Percentiles rank a stretch among this genome's conserved stretches.
Evolutionary conservation across 1,140 invertebrate species (phyloP).

Genomic region (Sinella curviseta): DNA sequence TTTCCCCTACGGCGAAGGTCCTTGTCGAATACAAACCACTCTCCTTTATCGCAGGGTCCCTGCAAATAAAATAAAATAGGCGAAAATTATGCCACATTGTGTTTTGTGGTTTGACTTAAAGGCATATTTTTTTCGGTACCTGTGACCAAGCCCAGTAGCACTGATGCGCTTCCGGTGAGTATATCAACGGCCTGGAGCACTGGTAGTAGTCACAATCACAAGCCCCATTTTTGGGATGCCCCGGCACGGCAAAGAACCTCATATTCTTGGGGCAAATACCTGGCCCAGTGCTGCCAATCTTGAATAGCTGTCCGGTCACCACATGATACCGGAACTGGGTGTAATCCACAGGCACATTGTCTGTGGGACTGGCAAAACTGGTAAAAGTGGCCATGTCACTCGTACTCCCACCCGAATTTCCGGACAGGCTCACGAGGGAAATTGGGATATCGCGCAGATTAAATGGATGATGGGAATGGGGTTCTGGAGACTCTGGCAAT

Average conservation of each 20-base stretch:
- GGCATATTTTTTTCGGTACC: conserved; percentile 27
- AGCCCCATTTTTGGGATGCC: conserved; percentile 25
- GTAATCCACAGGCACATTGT: conserved; percentile 16
- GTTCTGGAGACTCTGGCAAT: neutral
- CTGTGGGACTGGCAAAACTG: neutral
- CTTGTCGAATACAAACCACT: conserved; percentile 39
- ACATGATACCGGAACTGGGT: conserved; percentile 32
- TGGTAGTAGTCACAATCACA: conserved; percentile 47
- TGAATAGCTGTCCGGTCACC: neutral
- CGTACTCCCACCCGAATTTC: neutral
- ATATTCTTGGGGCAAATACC: conserved; percentile 37
- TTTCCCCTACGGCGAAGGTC: neutral
- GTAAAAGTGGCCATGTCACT: neutral
- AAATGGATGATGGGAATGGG: neutral
- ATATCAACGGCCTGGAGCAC: conserved; percentile 41
- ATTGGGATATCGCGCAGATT: neutral
- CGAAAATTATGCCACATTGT: neutral
- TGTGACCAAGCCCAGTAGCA: conserved; percentile 48
- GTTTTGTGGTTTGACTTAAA: neutral
- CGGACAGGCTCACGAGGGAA: neutral
- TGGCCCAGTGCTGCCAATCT: conserved; percentile 37
- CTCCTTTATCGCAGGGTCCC: conserved; percentile 38
- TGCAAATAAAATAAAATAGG: conserved; percentile 7
- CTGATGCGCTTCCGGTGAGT: conserved; percentile 41
- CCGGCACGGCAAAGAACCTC: conserved; percentile 47